Evolutionary conservation across 2,797 vertebrate genomes (phyloP), one percentile per base, ranked within the genome.

Genomic region (Sitta carolinensis): DNA sequence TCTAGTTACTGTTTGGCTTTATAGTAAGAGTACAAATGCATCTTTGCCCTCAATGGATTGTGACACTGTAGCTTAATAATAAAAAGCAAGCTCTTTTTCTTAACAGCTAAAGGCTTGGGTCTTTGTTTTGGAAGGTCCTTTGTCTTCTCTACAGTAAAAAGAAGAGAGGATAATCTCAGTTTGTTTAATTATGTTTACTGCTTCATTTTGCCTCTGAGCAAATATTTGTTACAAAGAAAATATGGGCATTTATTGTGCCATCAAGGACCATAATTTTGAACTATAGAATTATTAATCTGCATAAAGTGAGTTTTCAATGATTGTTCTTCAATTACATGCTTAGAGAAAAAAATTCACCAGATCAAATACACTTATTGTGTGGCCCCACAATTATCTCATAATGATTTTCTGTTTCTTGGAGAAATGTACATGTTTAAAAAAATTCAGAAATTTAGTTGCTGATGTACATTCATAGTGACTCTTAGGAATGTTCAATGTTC

Each of bases 161-260:
- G 36, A 59, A 50, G n/a, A 90, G 20, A 42, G 36, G 36, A 82
- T 73, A 73, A 79, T 69, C 16, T 82, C 45, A 40, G n/a, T 57
- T 75, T 79, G 21, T 84, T 81, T 72, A 82, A 86, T 94, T 76
- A 88, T 57, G 22, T 90, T 92, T 88, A 70, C 50, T 79, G 11
- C 25, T 82, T 87, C 38, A 51, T 85, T 77, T 81, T 92, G 25
- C 10, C 23, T 84, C 27, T 82, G 14, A 27, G 19, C 15, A 94
- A 84, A 63, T 87, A 89, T 57, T 91, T 78, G 22, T 64, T 57
- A 70, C 72, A 79, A 69, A 87, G 42, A 45, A 73, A 91, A 79
- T 62, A 62, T 2, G 1, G 13, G 25, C 19, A 70, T 82, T 57
- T 3, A 4, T 22, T 67, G 22, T 73, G 48, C 23, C 74, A 84